These are phyloP conservation scores for Adelphocoris suturalis DNA, from an alignment of 2,888 invertebrate genomes.

Conservation along the genomic window DNA sequence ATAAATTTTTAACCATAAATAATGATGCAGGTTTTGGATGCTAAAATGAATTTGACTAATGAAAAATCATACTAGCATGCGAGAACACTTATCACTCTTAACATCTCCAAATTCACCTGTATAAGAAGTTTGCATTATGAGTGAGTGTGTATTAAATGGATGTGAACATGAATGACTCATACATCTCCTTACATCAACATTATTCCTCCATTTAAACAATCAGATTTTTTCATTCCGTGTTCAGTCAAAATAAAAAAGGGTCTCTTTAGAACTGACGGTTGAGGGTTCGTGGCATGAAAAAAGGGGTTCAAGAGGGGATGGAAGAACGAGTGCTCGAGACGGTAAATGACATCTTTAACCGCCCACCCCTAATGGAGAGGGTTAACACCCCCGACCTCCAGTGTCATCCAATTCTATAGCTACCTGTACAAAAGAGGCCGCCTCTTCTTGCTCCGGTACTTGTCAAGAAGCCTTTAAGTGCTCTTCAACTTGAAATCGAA, in stretches of 20 bases:
- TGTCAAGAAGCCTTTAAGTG: constrained; percentile 66
- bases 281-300: constrained; percentile 7
- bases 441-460: constrained; percentile 40
- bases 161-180: too few relatives aligned
- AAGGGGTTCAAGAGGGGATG: not conserved
- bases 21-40: too few relatives aligned
- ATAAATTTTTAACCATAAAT: too few relatives aligned
- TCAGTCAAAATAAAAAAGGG: not conserved
- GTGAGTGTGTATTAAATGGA: too few relatives aligned
- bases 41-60: too few relatives aligned
- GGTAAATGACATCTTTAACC: constrained; percentile 70
- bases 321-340: constrained; percentile 53
- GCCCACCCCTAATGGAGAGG: constrained; percentile 65
- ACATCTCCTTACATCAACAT: not conserved
- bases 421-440: constrained; percentile 59
- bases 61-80: too few relatives aligned
- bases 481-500: constrained; percentile 65
- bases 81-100: too few relatives aligned
- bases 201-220: not conserved
- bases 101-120: too few relatives aligned
- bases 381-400: constrained; percentile 56
- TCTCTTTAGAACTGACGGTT: not conserved
- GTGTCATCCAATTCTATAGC: constrained; percentile 37
- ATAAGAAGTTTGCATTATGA: too few relatives aligned
- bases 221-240: not conserved